Percentiles rank a stretch among this genome's conserved stretches.
These are phyloP conservation scores for Ganaspis brasiliensis DNA, from an alignment of 2,888 invertebrate species.

Conservation along the genomic window DNA sequence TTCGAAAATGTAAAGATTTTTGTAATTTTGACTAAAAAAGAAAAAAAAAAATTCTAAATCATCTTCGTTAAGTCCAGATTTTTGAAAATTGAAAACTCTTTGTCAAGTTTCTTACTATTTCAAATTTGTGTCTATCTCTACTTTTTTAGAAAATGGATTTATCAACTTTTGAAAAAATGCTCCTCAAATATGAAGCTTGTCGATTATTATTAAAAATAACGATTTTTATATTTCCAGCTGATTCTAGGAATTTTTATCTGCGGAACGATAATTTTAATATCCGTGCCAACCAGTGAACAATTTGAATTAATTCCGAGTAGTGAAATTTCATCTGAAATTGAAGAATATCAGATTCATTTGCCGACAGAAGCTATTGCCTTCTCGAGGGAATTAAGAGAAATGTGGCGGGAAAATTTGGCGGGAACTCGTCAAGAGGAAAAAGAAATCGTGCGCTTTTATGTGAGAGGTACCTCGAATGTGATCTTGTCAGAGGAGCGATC, in stretches of 20 bases:
- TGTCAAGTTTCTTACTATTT: no score
- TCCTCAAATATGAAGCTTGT: neutral
- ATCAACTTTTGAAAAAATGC: neutral
- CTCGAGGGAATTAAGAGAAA: neutral
- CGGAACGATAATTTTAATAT: neutral
- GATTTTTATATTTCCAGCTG: neutral
- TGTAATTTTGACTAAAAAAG: no score
- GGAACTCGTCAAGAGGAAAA: neutral
- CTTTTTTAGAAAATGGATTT: no score
- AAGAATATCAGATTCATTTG: conserved; percentile 59
- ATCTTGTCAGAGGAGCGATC: neutral
- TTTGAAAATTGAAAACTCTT: no score
- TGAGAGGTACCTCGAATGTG: neutral
- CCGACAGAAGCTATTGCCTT: conserved; percentile 57
- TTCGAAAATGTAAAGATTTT: no score
- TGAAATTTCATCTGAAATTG: conserved; percentile 8
- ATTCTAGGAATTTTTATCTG: neutral
- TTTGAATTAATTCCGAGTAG: neutral
- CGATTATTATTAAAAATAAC: no score
- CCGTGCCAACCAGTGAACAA: neutral
- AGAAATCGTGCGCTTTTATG: conserved; percentile 3
- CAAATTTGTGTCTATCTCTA: no score
- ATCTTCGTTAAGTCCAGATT: no score
- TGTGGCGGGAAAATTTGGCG: neutral
- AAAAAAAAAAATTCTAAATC: no score